phyloP scores from a whole-genome alignment of 2,888 invertebrate genomes.

The Ctena decussata region DNA sequence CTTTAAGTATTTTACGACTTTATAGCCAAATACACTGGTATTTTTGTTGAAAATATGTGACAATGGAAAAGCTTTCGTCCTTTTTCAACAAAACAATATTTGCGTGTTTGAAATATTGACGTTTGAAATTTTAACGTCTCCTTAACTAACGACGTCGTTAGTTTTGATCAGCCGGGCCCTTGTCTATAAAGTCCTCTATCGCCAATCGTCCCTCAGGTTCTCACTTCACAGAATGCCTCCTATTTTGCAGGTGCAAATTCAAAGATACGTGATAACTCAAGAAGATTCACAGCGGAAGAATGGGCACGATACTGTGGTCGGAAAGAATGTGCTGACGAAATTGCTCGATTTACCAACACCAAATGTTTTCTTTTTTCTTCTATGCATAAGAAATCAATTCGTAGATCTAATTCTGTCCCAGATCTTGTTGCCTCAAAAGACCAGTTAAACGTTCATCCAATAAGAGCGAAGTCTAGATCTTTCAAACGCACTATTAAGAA shows the following conservation, averaged over 20 bases:
- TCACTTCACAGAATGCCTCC: neutral
- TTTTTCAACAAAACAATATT: too few species aligned
- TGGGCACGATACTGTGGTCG: conserved; percentile 93
- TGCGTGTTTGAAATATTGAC: too few species aligned
- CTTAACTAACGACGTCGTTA: too few species aligned
- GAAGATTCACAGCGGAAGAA: conserved; percentile 91
- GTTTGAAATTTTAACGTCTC: too few species aligned
- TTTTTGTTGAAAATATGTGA: too few species aligned
- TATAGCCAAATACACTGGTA: too few species aligned
- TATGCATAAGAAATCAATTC: conserved; percentile 72
- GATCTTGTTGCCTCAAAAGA: conserved; percentile 72
- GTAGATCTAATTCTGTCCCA: conserved; percentile 90
- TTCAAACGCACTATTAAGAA: conserved; percentile 76
- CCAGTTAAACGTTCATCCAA: conserved; percentile 55
- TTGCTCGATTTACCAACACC: conserved; percentile 89
- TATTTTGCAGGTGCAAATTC: conserved; percentile 90
- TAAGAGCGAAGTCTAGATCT: conserved; percentile 64
- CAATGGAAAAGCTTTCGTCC: too few species aligned
- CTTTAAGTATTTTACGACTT: too few species aligned
- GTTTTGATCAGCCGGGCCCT: too few species aligned
- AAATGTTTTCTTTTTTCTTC: conserved; percentile 81
- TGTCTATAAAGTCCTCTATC: too few species aligned
- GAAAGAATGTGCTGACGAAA: conserved; percentile 91
- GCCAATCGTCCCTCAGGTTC: too few species aligned
- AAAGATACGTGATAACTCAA: conserved; percentile 90